Evolutionary conservation across 2,888 invertebrate genomes (phyloP), one percentile per base, ranked within the genome.

Genomic region (Heptascelio sp.): DNA sequence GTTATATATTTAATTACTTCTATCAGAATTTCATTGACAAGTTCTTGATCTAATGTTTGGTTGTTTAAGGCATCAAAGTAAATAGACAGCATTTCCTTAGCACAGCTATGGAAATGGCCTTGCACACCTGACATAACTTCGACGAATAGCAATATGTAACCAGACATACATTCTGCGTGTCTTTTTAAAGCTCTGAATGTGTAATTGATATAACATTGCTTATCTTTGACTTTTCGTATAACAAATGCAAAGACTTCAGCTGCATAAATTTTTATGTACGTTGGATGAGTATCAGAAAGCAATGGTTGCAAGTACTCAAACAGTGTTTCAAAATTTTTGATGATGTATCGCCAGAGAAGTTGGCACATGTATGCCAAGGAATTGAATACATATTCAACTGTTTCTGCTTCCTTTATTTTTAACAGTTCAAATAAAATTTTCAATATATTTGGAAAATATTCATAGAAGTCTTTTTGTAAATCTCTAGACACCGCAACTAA

Each of bases 241-340:
- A 99, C 97, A 94, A 98, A 99, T 0, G 99, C 98, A 94, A 99
- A 99, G 93, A 98, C 98, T 93, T 99, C 99, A 0, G 98, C 98
- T 4, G 99, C 98, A 95, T 99, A 99, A 90, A 97, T 97, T 87
- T 98, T 97, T 23, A 99, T 96, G 91, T 98, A 98, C 83, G 96
- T 95, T 25, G 98, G 98, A 89, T 96, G 96, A n/a, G 94, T 94
- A 67, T 96, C 96, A 87, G 97, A 96, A 43, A 99, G 92, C 5
- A 99, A 93, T 0, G 98, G 98, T 40, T 98, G 92, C 9, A 98
- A 94, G 59, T 95, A 94, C 85, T 95, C 95, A 84, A 98, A 95
- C 0, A 98, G 96, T 15, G 94, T 94, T 59, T 95, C 95, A 59
- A 98, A 95, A 91, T 98, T 97, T 88, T 96, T 97, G 30, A 98